Base-by-base conservation (phyloP, 2,113 vertebrate genomes). In the Verasper variegatus region DNA sequence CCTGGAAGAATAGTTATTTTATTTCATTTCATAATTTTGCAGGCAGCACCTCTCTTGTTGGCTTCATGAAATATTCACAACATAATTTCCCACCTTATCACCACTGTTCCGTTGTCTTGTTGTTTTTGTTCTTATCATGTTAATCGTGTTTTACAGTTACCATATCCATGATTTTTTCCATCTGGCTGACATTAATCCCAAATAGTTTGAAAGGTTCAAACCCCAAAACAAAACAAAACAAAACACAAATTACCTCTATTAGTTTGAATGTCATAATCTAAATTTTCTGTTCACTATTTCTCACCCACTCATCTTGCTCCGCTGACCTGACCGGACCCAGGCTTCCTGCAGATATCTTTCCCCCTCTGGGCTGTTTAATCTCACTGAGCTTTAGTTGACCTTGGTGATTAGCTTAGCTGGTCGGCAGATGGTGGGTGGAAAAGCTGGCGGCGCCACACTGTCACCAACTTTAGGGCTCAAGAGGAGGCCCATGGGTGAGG, bases 341-440 rank as follows among this genome's bases (percentile, higher is more conserved):
- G 67, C 62, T 80, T 69, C 69, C 63, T 58, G 67, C 73, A 58
- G 71, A 78, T 68, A 71, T 76, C 45, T 60, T 42, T 70, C 69
- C 26, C 51, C 69, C 78, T 74, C 47, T 72, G 82, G 83, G 51
- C 75, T 8, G 37, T 80, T 85, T 87, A 73, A 81, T 86, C 79
- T 87, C 63, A 31, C 69, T 87, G 77, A 85, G 82, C 81, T 86
- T 90, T 76, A 61, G 85, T 84, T 77, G 90, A 89, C 86, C 89
- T 89, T 80, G 47, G 71, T 86, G 86, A 90, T 89, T 88, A 80
- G 82, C 77, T 77, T 64, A 76, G 88, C 87, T 72, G 81, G 54
- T 83, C 26, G 73, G 77, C 78, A 88, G 86, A 82, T 78, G 81
- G 80, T 70, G 60, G 70, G 75, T 66, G 74, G 76, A 58, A 84